Evolutionary conservation across 2,797 vertebrate genomes (phyloP).

Genomic region (Salmo trutta): DNA sequence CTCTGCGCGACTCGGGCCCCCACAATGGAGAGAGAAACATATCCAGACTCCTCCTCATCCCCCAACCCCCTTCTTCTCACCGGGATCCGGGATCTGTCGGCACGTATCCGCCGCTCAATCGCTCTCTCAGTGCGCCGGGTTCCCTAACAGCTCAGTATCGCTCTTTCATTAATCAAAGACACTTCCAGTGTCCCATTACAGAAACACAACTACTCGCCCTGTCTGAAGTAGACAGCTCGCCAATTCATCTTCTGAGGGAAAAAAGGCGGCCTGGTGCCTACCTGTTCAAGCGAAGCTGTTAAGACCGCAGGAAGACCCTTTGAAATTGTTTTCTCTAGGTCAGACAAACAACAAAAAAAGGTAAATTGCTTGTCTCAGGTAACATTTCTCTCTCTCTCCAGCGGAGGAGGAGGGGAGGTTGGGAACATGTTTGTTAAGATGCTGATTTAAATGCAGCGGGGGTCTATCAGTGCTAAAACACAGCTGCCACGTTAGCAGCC

Average conservation of each 20-base stretch:
- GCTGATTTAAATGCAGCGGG: conserved; percentile 68
- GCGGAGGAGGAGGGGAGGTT: conserved; percentile 55
- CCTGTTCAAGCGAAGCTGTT: conserved; percentile 78
- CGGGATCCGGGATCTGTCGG: conserved; percentile 68
- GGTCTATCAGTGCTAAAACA: conserved; percentile 38
- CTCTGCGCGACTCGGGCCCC: too few species aligned
- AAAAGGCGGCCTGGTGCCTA: conserved; percentile 65
- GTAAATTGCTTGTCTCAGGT: conserved; percentile 84
- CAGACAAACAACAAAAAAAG: conserved; percentile 81
- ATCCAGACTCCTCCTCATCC: conserved; percentile 22
- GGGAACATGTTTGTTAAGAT: conserved; percentile 77
- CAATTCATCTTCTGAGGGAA: conserved; percentile 87
- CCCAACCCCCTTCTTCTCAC: conserved; percentile 12
- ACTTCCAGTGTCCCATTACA: conserved; percentile 95
- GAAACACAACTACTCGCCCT: conserved; percentile 88
- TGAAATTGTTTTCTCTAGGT: conserved; percentile 87
- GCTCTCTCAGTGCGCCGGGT: conserved; percentile 74
- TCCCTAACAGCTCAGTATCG: conserved; percentile 81
- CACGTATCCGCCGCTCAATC: conserved; percentile 81
- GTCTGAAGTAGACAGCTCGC: conserved; percentile 88
- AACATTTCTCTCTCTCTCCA: conserved; percentile 53
- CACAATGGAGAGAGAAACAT: background rate
- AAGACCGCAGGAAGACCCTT: conserved; percentile 79
- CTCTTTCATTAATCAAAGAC: conserved; percentile 96
- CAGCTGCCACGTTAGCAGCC: too few species aligned